Percentiles rank a stretch among this genome's conserved stretches.
Conservation (phyloP, 2,797 vertebrate species). For the Heterohyrax brucei region DNA sequence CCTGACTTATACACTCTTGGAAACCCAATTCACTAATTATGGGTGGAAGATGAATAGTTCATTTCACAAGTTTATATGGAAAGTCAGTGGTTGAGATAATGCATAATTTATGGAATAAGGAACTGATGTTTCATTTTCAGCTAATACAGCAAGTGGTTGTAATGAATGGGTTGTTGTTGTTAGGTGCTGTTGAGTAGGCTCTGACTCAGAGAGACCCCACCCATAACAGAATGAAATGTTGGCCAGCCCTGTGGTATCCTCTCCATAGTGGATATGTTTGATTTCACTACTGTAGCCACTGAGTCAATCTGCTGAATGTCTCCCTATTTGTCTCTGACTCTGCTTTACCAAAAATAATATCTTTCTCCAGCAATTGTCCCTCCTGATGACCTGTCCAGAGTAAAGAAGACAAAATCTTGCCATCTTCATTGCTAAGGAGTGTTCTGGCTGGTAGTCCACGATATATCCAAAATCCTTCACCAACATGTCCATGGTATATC, state of each 20-base stretch:
- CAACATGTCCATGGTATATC: neutral
- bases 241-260: neutral
- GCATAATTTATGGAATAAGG: neutral
- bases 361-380: neutral
- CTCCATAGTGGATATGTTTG: neutral
- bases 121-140: neutral
- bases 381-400: neutral
- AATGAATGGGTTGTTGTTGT: neutral
- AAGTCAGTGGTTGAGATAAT: neutral
- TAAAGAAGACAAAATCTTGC: neutral
- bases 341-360: neutral
- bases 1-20: neutral
- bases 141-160: neutral
- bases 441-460: neutral
- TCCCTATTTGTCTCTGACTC: neutral
- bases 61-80: neutral
- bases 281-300: neutral
- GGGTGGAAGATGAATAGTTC: neutral
- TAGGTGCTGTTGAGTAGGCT: neutral
- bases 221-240: neutral
- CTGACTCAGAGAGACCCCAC: neutral
- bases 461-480: neutral
- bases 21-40: neutral
- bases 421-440: neutral
- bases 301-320: neutral